Evolutionary conservation across 2,797 vertebrate species (phyloP).

Genomic region (Acanthurus leucopareius): DNA sequence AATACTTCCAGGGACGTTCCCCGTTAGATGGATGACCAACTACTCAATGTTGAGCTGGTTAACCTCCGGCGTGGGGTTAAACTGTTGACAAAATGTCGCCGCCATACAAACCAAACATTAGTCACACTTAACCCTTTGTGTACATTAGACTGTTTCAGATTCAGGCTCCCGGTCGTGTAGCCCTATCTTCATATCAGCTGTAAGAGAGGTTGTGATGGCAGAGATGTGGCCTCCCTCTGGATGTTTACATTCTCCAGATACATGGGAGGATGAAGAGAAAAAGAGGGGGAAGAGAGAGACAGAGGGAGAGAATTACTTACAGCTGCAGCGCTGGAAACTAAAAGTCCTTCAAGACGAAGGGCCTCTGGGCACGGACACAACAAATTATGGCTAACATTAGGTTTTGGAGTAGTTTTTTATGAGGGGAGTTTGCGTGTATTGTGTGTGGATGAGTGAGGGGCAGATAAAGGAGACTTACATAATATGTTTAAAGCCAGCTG

Average conservation of each 20-base stretch:
- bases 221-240: slow-evolving; percentile 47
- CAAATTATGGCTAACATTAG: slow-evolving; percentile 45
- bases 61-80: slow-evolving; percentile 13
- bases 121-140: slow-evolving; percentile 23
- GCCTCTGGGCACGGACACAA: slow-evolving; percentile 46
- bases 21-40: neutral
- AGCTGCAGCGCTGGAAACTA: slow-evolving; percentile 57
- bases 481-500: slow-evolving; percentile 26
- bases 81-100: slow-evolving; percentile 27
- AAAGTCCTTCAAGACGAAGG: slow-evolving; percentile 32
- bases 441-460: slow-evolving; percentile 34
- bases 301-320: slow-evolving; percentile 56
- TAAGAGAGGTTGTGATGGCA: slow-evolving; percentile 45
- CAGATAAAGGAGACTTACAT: slow-evolving; percentile 44
- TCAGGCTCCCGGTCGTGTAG: slow-evolving; percentile 13
- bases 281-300: slow-evolving; percentile 5
- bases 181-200: slow-evolving; percentile 50
- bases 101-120: slow-evolving; percentile 24
- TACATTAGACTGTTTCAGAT: slow-evolving; percentile 18
- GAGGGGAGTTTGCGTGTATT: slow-evolving; percentile 21
- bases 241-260: slow-evolving; percentile 76
- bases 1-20: neutral
- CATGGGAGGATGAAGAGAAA: slow-evolving; percentile 57
- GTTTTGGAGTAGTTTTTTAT: slow-evolving; percentile 35
- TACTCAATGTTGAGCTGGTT: slow-evolving; percentile 22